These are phyloP conservation scores for Danio kyathit DNA, from an alignment of 2,797 vertebrate genomes.

Conservation along the genomic window DNA sequence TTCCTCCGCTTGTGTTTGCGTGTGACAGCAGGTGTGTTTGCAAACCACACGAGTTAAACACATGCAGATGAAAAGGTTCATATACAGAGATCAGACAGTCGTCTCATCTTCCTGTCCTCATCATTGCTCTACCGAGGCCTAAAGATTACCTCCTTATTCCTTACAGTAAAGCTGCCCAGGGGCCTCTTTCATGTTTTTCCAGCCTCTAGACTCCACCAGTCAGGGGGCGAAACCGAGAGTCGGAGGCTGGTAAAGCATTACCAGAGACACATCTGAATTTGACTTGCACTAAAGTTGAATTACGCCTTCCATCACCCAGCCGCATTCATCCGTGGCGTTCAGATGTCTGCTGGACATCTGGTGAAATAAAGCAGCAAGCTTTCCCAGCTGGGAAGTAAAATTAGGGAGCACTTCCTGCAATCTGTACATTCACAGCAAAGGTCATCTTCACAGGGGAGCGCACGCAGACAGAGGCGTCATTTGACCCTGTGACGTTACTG, in stretches of 20 bases:
- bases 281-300: slow-evolving; percentile 62
- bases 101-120: slow-evolving; percentile 40
- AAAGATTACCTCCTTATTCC: slow-evolving; percentile 15
- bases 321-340: slow-evolving; percentile 60
- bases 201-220: slow-evolving; percentile 49
- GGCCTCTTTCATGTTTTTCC: slow-evolving; percentile 44
- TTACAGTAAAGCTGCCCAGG: slow-evolving; percentile 27
- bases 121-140: slow-evolving; percentile 28
- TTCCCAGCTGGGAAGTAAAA: slow-evolving; percentile 59
- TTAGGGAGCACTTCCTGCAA: slow-evolving; percentile 65
- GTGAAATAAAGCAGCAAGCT: slow-evolving; percentile 58
- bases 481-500: slow-evolving; percentile 50
- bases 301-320: slow-evolving; percentile 60
- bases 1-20: slow-evolving; percentile 12
- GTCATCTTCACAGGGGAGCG: slow-evolving; percentile 58
- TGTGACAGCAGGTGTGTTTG: slow-evolving; percentile 23
- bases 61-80: slow-evolving; percentile 48
- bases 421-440: slow-evolving; percentile 54
- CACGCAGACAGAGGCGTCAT: slow-evolving; percentile 52
- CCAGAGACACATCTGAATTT: slow-evolving; percentile 58
- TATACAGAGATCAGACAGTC: slow-evolving; percentile 39
- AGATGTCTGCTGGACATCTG: slow-evolving; percentile 66
- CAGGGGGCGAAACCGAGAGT: slow-evolving; percentile 21
- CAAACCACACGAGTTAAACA: slow-evolving; percentile 46
- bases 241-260: slow-evolving; percentile 59